Evolutionary conservation across 1,140 invertebrate species (phyloP), one percentile per base, ranked within the genome.

Genomic region (Arctopsyche grandis): DNA sequence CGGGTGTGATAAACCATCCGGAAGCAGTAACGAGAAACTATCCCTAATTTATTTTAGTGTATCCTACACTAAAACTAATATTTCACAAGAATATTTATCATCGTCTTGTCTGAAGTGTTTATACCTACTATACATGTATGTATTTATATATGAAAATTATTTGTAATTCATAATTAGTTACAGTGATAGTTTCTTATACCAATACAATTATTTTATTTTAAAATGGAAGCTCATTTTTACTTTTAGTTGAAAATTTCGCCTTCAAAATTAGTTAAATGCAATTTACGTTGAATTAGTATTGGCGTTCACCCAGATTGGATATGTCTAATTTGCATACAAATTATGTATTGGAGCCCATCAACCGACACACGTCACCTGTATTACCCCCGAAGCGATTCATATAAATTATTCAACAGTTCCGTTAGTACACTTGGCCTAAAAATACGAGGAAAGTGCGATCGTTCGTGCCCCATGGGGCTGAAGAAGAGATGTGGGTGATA

Each of bases 341-440:
- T 60, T 60, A 60, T 60, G 9, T 60, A 19, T 21, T 5, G 56
- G 56, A 60, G 14, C 16, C 56, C n/a, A n/a, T 60, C 56, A 60
- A 16, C 9, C 56, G 56, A 19, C 56, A 60, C 56, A 60, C 16
- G 56, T 60, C 56, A 60, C 56, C 56, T 60, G 29, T 38, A 7
- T 38, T 7, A 38, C 29, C 29, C 29, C 29, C 7, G 56, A 19
- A 60, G 56, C 56, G 56, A 60, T 60, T 60, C 56, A 60, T 16
- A 60, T 60, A 60, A 60, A 60, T 60, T 60, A 60, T 60, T 60
- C 56, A 60, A 60, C 56, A 21, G 16, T 60, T 10, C 56, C 29
- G 29, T 38, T 38, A 38, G 29, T 38, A 38, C 1, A 38, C 29
- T 38, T 38, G 29, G 29, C 29, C 29, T 38, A 38, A 38, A 38